Evolutionary conservation across 2,888 invertebrate genomes (phyloP), one percentile per base, ranked within the genome.

Genomic region (Merodon equestris): DNA sequence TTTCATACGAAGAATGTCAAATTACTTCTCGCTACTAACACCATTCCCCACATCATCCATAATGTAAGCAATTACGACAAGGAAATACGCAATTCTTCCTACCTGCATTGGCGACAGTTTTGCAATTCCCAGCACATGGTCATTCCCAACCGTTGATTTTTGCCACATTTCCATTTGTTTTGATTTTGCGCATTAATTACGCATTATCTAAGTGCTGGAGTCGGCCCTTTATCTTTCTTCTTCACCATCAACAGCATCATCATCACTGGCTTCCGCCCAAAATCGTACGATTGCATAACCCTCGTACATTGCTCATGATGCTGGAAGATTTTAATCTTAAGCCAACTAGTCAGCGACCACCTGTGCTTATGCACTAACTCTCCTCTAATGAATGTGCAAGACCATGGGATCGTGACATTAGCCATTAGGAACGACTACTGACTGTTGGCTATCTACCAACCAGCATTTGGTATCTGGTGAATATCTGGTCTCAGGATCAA

Each of bases 351-450:
- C 50, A 4, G n/a, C 18, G 27, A 42, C 71, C 76, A 71, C 66
- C 76, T 70, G 66, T 67, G 60, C 45, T 53, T 58, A 38, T 12
- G n/a, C 61, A 45, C 42, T 61, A 72, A 61, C 66, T 60, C 74
- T 56, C 68, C 10, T n/a, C 79, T 70, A 74, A 79, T 70, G 73
- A 79, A 79, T 79, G 79, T 56, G 54, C 74, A 54, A 27, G 74
- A 74, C 74, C 74, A 64, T 56, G 71, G 66, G 81, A 81, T 81
- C 81, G 57, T 81, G 81, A 75, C 81, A 81, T 81, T 75, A 75
- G 70, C 51, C 74, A 79, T 68, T 68, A 70, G 61, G 56, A 12
- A 54, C 47, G 66, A 27, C 27, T 27, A 27, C 27, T 27, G 27
- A 27, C 27, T 27, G 45, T 50, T 66, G 19, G 36, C 40, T n/a